Percentiles rank a stretch among this genome's conserved stretches.
Evolutionary conservation across 2,113 vertebrate species (phyloP).

Genomic region (Sceloporus tristichus): DNA sequence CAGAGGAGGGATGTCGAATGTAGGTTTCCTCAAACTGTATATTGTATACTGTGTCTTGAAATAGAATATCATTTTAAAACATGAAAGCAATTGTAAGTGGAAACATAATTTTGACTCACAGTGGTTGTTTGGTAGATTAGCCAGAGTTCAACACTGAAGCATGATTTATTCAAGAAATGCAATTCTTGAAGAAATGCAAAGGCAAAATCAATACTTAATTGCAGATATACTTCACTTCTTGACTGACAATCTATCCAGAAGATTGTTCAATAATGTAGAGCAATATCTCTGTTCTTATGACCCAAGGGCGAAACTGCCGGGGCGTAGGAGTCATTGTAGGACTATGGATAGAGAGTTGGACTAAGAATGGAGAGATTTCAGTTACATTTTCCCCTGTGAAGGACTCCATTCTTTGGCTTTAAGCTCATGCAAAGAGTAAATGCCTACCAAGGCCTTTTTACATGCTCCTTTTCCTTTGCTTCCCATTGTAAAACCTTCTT

Average conservation of each 20-base stretch:
- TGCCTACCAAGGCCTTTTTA: neutral
- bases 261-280: neutral
- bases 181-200: neutral
- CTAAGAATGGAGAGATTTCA: neutral
- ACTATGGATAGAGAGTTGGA: neutral
- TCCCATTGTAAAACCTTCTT: neutral
- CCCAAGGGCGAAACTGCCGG: neutral
- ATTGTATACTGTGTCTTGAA: neutral
- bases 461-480: neutral
- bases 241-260: neutral
- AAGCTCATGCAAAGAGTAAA: neutral
- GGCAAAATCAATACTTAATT: neutral
- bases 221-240: neutral
- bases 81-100: too few species aligned
- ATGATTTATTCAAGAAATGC: neutral
- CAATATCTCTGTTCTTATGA: neutral
- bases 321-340: too few species aligned
- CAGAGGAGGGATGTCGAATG: neutral
- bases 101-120: too few species aligned
- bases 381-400: neutral
- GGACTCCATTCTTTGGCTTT: neutral
- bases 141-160: neutral
- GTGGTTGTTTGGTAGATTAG: neutral
- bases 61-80: slow-evolving; percentile 2
- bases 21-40: neutral